These are phyloP conservation scores for Gymnocephalus cernua DNA, from an alignment of 2,113 vertebrate genomes.

Conservation along the genomic window DNA sequence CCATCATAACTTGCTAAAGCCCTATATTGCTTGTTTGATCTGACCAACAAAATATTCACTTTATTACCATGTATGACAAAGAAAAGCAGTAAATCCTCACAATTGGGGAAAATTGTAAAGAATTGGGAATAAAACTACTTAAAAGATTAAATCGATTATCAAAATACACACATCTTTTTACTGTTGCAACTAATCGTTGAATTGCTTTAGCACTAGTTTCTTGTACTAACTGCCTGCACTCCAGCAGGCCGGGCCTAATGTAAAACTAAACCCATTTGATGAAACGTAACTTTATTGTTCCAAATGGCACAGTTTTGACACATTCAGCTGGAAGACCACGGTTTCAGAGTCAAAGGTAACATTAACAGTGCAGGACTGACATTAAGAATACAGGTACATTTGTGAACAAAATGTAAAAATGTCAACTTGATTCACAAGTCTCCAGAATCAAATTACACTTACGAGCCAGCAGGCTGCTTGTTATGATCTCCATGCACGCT, in stretches of 20 bases:
- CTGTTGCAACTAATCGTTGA: too few species aligned
- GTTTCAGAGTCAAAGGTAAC: not conserved
- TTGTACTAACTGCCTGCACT: not conserved
- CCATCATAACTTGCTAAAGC: not conserved
- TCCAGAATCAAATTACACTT: not conserved
- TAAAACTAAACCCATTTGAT: not conserved
- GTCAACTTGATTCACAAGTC: not conserved
- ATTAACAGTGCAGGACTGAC: not conserved
- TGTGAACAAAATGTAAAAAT: not conserved
- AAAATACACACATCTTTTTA: too few species aligned
- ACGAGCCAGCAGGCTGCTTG: slow-evolving; percentile 2
- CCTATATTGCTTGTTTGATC: not conserved
- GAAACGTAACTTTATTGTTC: not conserved
- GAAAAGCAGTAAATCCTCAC: too few species aligned
- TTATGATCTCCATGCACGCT: slow-evolving; percentile 1
- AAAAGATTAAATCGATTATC: too few species aligned
- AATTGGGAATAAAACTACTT: too few species aligned
- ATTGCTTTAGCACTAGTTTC: too few species aligned
- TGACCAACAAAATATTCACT: not conserved
- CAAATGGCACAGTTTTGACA: not conserved
- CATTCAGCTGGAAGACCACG: not conserved
- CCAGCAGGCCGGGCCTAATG: not conserved
- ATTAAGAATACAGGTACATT: not conserved
- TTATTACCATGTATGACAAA: too few species aligned
- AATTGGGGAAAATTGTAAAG: too few species aligned